These are phyloP conservation scores for Thymelicus sylvestris DNA, from an alignment of 2,888 invertebrate species.

Conservation along the genomic window DNA sequence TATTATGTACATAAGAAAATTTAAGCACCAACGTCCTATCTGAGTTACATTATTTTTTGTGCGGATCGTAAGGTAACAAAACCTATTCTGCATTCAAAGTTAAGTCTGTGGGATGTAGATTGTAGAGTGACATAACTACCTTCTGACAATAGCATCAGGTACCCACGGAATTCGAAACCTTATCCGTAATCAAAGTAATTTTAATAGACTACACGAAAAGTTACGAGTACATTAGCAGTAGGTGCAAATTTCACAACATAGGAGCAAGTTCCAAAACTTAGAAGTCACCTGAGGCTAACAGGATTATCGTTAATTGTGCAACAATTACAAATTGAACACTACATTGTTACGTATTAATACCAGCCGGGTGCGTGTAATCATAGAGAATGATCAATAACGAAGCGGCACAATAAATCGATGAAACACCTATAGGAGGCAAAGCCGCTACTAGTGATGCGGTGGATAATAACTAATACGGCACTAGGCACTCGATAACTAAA, in stretches of 20 bases:
- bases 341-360: constrained; percentile 17
- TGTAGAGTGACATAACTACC: too few species aligned
- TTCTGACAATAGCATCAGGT: too few species aligned
- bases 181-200: too few species aligned
- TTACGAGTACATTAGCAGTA: too few species aligned
- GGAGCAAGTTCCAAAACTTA: constrained; percentile 13
- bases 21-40: neutral
- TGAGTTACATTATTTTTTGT: neutral
- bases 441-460: constrained; percentile 55
- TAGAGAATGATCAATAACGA: constrained; percentile 62
- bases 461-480: constrained; percentile 61
- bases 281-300: constrained; percentile 6
- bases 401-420: constrained; percentile 60
- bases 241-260: neutral
- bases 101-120: too few species aligned
- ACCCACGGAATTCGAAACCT: too few species aligned
- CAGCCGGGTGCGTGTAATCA: constrained; percentile 53
- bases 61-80: too few species aligned
- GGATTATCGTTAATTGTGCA: constrained; percentile 12
- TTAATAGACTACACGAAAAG: too few species aligned
- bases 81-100: too few species aligned
- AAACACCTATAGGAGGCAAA: constrained; percentile 54
- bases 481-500: constrained; percentile 46
- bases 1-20: neutral
- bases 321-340: constrained; percentile 24